phyloP scores from a whole-genome alignment of 2,888 invertebrate species.

The Syrphus vitripennis region DNA sequence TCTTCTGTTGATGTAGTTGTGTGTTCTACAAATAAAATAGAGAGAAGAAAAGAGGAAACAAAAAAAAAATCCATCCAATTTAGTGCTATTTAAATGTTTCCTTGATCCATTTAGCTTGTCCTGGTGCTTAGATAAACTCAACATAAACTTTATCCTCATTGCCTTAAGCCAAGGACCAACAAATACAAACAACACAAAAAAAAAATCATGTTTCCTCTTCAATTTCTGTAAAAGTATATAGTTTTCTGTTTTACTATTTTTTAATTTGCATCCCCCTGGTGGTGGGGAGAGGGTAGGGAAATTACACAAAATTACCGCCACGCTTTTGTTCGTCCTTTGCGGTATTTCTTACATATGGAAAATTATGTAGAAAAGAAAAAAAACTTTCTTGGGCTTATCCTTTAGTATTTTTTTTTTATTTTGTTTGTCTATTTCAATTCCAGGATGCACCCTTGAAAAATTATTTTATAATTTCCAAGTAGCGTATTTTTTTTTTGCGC shows the following conservation, averaged over 20 bases:
- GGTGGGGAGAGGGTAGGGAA: constrained; percentile 14
- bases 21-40: neutral
- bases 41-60: neutral
- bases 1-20: neutral
- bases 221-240: neutral
- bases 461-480: constrained; percentile 38
- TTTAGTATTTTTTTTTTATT: neutral
- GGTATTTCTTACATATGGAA: constrained; percentile 22
- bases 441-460: constrained; percentile 70
- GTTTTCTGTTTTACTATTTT: neutral
- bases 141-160: neutral
- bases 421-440: constrained; percentile 24
- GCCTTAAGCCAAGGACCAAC: constrained; percentile 4
- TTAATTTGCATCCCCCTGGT: constrained; percentile 32
- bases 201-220: neutral
- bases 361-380: neutral
- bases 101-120: constrained; percentile 18
- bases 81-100: constrained; percentile 18
- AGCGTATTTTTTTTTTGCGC: constrained; percentile 28
- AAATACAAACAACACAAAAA: neutral
- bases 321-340: constrained; percentile 51
- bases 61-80: constrained; percentile 25
- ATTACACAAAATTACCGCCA: constrained; percentile 47
- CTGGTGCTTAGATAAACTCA: constrained; percentile 29
- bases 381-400: neutral